phyloP scores from a whole-genome alignment of 1,140 invertebrate genomes.

The Colletes latitarsis region DNA sequence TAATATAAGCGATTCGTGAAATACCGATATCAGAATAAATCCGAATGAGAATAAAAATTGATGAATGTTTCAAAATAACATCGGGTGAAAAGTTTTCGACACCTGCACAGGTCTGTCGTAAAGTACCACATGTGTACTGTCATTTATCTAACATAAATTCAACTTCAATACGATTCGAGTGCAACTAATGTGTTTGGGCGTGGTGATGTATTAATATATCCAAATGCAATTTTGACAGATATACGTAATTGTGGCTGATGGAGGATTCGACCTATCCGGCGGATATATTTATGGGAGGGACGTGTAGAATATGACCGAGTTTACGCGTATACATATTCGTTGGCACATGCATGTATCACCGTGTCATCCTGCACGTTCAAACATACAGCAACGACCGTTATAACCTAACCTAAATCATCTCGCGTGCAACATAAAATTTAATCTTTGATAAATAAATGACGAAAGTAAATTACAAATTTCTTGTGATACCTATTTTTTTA shows the following conservation, averaged over 20 bases:
- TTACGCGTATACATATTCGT: neutral
- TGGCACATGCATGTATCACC: neutral
- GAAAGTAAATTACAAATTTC: neutral
- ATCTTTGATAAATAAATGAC: neutral
- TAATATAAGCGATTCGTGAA: no score
- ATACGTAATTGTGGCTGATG: constrained; percentile 20
- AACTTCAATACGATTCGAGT: neutral
- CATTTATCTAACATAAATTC: neutral
- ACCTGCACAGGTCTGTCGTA: no score
- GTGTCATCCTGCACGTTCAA: neutral
- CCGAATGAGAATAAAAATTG: constrained; percentile 35
- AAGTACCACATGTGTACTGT: no score
- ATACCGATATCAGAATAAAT: no score
- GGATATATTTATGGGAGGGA: constrained; percentile 19
- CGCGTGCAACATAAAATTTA: neutral
- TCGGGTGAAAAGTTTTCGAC: no score
- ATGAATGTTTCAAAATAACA: neutral
- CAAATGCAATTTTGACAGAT: constrained; percentile 28
- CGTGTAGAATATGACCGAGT: constrained; percentile 14
- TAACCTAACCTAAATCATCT: neutral
- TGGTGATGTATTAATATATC: constrained; percentile 17
- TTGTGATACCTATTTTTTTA: neutral
- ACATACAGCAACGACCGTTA: neutral
- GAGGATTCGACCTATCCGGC: constrained; percentile 20
- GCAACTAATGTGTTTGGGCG: neutral